Evolutionary conservation across 2,797 vertebrate genomes (phyloP).

Genomic region (Pteropus rufus): DNA sequence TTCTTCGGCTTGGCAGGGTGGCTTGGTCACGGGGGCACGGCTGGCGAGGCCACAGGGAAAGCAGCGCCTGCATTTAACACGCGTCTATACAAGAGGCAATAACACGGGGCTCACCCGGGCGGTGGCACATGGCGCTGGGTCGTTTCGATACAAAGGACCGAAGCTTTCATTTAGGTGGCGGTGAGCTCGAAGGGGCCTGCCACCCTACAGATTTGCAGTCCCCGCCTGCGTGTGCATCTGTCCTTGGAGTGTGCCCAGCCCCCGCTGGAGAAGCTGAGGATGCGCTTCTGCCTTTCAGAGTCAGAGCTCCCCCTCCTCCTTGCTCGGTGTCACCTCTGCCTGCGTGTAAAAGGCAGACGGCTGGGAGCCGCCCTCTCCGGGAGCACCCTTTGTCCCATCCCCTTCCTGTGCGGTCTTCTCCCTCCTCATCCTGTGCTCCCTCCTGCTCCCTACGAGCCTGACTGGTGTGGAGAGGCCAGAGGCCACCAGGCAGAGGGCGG

Average conservation of each 20-base stretch:
- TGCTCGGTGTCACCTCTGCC: background rate
- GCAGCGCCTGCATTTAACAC: background rate
- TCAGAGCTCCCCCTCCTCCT: background rate
- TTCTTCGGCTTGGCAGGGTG: background rate
- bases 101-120: background rate
- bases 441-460: fast-evolving
- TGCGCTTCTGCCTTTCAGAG: background rate
- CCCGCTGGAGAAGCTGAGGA: fast-evolving
- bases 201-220: background rate
- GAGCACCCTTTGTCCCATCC: background rate
- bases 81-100: background rate
- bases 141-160: background rate
- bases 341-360: background rate
- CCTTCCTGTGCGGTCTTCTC: fast-evolving
- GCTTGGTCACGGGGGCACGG: background rate
- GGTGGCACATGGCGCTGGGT: fast-evolving
- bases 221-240: fast-evolving
- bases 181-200: background rate
- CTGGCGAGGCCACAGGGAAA: background rate
- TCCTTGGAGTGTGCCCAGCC: background rate
- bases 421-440: background rate
- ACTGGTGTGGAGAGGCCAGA: background rate
- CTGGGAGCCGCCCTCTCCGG: background rate
- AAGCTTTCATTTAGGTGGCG: fast-evolving
- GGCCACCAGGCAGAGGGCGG: background rate